These are phyloP conservation scores for Phoeniculus purpureus DNA, from an alignment of 2,797 vertebrate genomes.

Conservation along the genomic window DNA sequence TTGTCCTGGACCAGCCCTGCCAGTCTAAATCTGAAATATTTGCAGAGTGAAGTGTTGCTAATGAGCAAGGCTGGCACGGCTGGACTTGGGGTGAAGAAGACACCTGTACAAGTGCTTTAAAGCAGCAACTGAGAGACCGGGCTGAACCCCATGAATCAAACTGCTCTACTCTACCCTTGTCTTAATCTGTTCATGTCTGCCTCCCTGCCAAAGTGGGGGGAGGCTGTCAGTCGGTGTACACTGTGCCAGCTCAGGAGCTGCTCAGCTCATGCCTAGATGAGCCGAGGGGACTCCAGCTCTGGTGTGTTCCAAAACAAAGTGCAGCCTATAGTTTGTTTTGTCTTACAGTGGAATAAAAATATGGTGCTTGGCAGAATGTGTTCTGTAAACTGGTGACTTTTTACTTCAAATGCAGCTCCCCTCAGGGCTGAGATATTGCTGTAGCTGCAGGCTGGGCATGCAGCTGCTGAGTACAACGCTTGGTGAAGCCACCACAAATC, in stretches of 20 bases:
- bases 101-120: background rate
- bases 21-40: constrained; percentile 50
- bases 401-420: background rate
- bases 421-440: background rate
- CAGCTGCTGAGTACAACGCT: constrained; percentile 60
- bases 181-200: background rate
- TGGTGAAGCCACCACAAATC: constrained; percentile 55
- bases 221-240: fast-evolving
- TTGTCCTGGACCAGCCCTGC: constrained; percentile 41
- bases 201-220: background rate
- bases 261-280: background rate
- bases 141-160: background rate
- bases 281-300: background rate
- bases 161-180: background rate
- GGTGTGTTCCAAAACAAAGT: constrained; percentile 29
- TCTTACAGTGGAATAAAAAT: constrained; percentile 43
- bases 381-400: constrained; percentile 6
- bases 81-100: background rate
- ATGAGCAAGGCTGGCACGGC: constrained; percentile 35
- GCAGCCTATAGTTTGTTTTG: constrained; percentile 36
- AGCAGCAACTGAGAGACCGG: background rate
- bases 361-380: background rate
- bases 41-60: constrained; percentile 58
- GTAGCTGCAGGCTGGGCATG: constrained; percentile 10
- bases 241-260: background rate